Evolutionary conservation across 2,113 vertebrate species (phyloP), one percentile per base, ranked within the genome.

Genomic region (rabbit (Oryctolagus cuniculus)): DNA sequence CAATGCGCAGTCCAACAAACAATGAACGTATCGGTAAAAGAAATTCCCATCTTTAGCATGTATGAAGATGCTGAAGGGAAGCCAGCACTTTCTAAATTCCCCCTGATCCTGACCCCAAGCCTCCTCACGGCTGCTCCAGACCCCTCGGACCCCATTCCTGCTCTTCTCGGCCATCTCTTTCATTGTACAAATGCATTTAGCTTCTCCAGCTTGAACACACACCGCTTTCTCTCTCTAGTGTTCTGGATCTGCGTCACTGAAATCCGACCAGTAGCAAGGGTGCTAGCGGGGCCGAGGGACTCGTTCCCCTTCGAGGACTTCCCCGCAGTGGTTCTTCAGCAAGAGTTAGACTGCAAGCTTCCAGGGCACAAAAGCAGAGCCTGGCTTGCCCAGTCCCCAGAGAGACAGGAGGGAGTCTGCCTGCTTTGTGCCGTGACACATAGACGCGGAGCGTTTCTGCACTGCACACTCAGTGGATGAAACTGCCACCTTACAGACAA

Each of bases 191-290:
- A 81, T 67, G 3, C n/a, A 64, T 90, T 83, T 87, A 80, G 53
- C 64, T 77, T 94, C 87, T 94, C 83, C 83, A 24, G 31, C 27
- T 91, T 84, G 72, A 63, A 72, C 27, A 51, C 13, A 66, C 15
- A 64, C 6, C 24, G 9, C 38, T 53, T 15, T 49, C 51, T 82
- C 78, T 72, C 38, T 81, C 4, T 83, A 38, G 10, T 79, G 1
- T 29, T 83, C n/a, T 34, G 5, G 38, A 29, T 85, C 69, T 51
- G 36, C 5, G 44, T 87, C 87, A 61, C 79, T 69, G 34, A 64
- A 70, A 34, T 58, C 61, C 80, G 61, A 49, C 34, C 67, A 49
- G 44, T 55, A 34, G 34, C 44, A 15, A 55, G 31, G 24, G 49
- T 67, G 58, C 63, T 27, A 31, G 70, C 38, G 19, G 49, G 64